Evolutionary conservation across 2,797 vertebrate genomes (phyloP), one percentile per base, ranked within the genome.

Genomic region (Rhinatrema bivittatum): DNA sequence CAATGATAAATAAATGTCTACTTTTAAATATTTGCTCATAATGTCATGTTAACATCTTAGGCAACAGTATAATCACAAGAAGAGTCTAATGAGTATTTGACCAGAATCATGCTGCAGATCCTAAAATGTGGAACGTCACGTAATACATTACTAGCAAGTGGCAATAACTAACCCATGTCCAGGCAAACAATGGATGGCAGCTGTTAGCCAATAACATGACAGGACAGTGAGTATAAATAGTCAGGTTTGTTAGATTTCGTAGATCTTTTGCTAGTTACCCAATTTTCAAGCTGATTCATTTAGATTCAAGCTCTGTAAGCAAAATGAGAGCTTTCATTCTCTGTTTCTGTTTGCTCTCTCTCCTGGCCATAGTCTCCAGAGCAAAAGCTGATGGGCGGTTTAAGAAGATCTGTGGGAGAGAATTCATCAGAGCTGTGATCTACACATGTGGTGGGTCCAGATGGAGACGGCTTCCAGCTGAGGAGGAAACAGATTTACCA

Each of bases 361-460:
- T 68, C 10, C 40, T 75, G 9, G 4, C 60, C 0, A 23, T 19
- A 1, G 18, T 37, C 1, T 9, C 4, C 1, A 31, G 39, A 5
- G 69, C 27, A 1, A 7, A 1, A 4, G 41, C 50, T 0, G 35
- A 62, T 23, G 48, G 46, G 1, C 46, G 9, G 10, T 28, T 26
- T 0, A 9, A 81, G 50, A 68, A 40, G 53, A 72, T 83, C 25
- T 82, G 76, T 0, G 78, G 81, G 2, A 60, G 46, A 1, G 70
- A 81, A 8, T 76, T 79, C 1, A 20, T 78, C 30, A 9, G 78
- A 17, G 70, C 76, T 0, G 36, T 79, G 0, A 22, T 77, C 7
- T 79, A 73, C 55, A 79, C 71, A 18, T 81, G 81, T 0, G 73
- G 74, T 0, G 62, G 70, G 29, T 76, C 79, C 0, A 42, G 68